A percentile compares a stretch with the other conserved stretches of the same genome.
Evolutionary conservation across 2,888 invertebrate species (phyloP).

Genomic region (Entomobrya multifasciata): DNA sequence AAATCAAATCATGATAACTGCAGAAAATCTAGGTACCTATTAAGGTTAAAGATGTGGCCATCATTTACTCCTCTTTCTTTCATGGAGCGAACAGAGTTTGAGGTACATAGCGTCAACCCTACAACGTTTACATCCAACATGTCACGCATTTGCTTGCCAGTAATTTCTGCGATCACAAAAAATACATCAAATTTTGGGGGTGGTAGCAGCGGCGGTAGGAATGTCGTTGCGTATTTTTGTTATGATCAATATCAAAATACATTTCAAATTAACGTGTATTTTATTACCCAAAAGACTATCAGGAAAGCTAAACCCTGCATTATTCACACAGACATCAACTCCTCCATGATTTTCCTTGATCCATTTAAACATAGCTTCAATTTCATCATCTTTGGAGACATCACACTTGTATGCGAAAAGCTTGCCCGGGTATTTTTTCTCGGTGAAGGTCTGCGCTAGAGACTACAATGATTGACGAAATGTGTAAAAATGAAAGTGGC

Average conservation of each 20-base stretch:
- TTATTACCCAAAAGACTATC: conserved; percentile 63
- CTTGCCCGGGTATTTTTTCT: conserved; percentile 70
- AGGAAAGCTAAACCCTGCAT: conserved; percentile 70
- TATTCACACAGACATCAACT: conserved; percentile 76
- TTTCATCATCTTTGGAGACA: conserved; percentile 71
- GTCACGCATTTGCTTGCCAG: conserved; percentile 69
- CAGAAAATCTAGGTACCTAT: conserved; percentile 68
- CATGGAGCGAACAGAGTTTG: conserved; percentile 66
- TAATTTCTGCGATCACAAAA: conserved; percentile 67
- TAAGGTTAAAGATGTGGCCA: conserved; percentile 75
- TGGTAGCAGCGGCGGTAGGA: no score
- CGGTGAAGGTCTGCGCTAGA: conserved; percentile 65
- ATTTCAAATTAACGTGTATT: no score
- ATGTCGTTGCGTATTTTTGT: no score
- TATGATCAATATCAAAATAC: no score
- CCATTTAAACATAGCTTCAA: conserved; percentile 74
- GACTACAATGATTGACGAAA: conserved; percentile 37
- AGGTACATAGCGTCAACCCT: conserved; percentile 59
- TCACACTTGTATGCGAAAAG: conserved; percentile 73
- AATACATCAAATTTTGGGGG: no score
- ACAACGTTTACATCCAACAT: conserved; percentile 76
- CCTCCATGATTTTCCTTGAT: conserved; percentile 71
- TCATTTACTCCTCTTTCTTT: conserved; percentile 70
- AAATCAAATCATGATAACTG: no score
- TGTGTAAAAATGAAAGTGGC: neutral